Evolutionary conservation across 1,140 invertebrate genomes (phyloP).

Genomic region (Druon quercuslanigerum): DNA sequence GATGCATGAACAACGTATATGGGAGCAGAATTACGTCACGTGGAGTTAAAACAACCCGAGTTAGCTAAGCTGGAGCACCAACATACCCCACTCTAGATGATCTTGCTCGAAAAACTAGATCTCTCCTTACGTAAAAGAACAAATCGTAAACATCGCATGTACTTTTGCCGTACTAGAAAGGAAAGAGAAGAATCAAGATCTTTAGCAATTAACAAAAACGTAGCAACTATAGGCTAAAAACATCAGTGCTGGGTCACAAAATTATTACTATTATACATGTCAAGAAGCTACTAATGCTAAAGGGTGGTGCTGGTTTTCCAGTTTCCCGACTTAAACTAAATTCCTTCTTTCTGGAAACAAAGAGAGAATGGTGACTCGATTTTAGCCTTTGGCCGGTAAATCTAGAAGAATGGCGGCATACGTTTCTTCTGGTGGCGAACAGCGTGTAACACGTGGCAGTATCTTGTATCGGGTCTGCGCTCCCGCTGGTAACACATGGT

Average conservation of each 20-base stretch:
- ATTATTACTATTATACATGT: no score
- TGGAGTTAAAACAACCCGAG: slow-evolving; percentile 1
- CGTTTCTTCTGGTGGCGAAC: slow-evolving; percentile 74
- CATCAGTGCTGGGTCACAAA: no score
- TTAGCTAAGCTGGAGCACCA: slow-evolving; percentile 31
- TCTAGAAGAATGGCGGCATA: slow-evolving; percentile 60
- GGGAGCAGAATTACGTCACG: slow-evolving; percentile 65
- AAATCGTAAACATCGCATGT: neutral
- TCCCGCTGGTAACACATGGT: slow-evolving; percentile 70
- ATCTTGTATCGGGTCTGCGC: slow-evolving; percentile 73
- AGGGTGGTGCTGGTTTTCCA: no score
- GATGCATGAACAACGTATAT: slow-evolving; percentile 59
- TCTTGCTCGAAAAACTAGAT: slow-evolving; percentile 1
- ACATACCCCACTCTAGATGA: slow-evolving; percentile 8
- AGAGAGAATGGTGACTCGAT: no score
- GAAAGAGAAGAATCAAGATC: no score
- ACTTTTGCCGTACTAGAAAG: neutral
- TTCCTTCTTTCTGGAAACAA: no score
- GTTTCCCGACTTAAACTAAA: no score
- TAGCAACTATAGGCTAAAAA: no score
- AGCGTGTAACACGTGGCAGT: slow-evolving; percentile 75
- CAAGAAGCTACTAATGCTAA: no score
- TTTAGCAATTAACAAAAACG: no score
- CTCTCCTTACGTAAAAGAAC: slow-evolving; percentile 14
- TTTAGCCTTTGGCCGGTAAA: neutral